A percentile compares a stretch with the other conserved stretches of the same genome.
These are phyloP conservation scores for Ligdia adustata DNA, from an alignment of 2,888 invertebrate genomes.

Conservation along the genomic window DNA sequence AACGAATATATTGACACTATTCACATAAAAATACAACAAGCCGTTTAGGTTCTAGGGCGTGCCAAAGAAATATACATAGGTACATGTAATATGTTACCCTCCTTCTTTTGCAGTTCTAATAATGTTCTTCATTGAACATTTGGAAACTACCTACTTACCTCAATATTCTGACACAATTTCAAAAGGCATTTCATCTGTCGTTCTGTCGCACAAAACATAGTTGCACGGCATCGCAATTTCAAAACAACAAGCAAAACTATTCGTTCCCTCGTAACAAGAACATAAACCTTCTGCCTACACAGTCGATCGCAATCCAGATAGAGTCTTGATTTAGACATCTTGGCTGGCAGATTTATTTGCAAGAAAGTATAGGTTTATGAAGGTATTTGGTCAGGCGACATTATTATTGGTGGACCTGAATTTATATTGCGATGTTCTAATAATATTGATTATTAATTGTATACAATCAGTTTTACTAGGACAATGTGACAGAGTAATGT, in stretches of 20 bases:
- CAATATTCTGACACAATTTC: too few species aligned
- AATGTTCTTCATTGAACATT: too few species aligned
- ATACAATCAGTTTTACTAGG: not conserved
- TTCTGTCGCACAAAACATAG: constrained; percentile 1
- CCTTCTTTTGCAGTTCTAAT: too few species aligned
- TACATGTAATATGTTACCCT: too few species aligned
- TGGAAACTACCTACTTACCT: too few species aligned
- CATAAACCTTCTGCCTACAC: constrained; percentile 56
- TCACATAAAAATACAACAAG: too few species aligned
- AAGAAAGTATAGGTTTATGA: constrained; percentile 64
- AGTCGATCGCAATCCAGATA: constrained; percentile 69
- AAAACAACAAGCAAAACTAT: constrained; percentile 43
- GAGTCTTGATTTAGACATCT: constrained; percentile 74
- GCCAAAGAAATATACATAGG: too few species aligned
- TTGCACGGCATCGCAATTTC: constrained; percentile 22
- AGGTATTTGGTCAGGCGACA: constrained; percentile 50
- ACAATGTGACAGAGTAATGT: too few species aligned
- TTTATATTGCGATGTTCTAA: not conserved
- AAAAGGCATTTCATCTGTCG: too few species aligned
- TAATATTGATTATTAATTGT: constrained; percentile 2
- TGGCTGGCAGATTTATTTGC: constrained; percentile 63
- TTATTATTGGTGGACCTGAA: constrained; percentile 40
- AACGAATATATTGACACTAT: too few species aligned
- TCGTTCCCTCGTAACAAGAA: constrained; percentile 38
- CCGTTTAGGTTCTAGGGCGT: too few species aligned